Percentiles rank a stretch among this genome's conserved stretches.
These are phyloP conservation scores for Penelope pileata DNA, from an alignment of 2,113 vertebrate genomes.

Conservation along the genomic window DNA sequence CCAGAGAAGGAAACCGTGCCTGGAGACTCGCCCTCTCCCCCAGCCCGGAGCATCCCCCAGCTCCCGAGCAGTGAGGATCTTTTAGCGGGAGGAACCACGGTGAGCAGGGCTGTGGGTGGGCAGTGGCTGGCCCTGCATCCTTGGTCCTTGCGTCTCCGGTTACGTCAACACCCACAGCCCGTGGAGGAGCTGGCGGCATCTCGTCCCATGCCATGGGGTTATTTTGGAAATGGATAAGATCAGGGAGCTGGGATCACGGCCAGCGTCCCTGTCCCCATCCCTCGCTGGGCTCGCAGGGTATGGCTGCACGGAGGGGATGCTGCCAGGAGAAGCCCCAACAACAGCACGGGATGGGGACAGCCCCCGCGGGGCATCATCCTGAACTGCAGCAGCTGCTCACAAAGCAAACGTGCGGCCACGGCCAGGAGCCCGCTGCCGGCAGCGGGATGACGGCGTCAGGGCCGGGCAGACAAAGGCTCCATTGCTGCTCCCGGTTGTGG, in stretches of 20 bases:
- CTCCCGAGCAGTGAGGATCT: not conserved
- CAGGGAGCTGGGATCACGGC: not conserved
- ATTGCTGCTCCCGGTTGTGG: not conserved
- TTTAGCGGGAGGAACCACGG: not conserved
- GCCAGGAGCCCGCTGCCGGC: not conserved
- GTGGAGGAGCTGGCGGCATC: too few species aligned
- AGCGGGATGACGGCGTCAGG: not conserved
- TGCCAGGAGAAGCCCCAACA: not conserved
- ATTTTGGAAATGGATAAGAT: not conserved
- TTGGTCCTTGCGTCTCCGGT: too few species aligned
- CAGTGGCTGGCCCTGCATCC: not conserved
- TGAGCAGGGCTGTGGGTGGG: not conserved
- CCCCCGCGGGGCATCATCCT: fast-evolving
- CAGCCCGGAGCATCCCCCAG: not conserved
- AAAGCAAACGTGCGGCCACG: not conserved
- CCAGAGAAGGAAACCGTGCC: fast-evolving
- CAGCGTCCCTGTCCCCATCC: not conserved
- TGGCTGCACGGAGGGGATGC: too few species aligned
- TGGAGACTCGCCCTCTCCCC: not conserved
- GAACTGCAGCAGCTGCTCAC: not conserved
- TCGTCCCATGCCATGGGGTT: not conserved
- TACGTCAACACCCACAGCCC: too few species aligned
- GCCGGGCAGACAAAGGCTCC: not conserved
- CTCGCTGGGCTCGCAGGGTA: not conserved
- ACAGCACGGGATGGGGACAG: fast-evolving